Evolutionary conservation across 2,797 vertebrate species (phyloP), one percentile per base, ranked within the genome.

Genomic region (Acipenser transmontanus): DNA sequence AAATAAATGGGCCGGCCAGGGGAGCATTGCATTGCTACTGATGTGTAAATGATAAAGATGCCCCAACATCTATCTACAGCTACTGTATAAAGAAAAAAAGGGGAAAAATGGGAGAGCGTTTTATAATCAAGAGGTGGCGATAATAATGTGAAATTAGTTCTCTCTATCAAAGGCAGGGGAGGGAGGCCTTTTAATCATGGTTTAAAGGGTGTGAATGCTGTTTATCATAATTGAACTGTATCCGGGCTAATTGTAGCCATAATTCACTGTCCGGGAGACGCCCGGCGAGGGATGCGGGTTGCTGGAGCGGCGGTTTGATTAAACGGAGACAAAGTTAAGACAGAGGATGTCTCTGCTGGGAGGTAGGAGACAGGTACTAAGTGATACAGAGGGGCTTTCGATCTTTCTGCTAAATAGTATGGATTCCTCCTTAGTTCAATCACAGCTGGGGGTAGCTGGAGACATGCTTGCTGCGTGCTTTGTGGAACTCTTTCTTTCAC

Each of bases 211-310:
- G 89, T 87, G 80, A 88, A 88, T 84, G 85, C 89, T 91, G 91
- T 93, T 93, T 93, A 95, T 95, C 93, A 94, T 94, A 93, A 95
- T 93, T 95, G 93, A 95, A 94, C 94, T 94, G 92, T 94, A 93
- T 95, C 93, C 86, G 76, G 91, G 92, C 93, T 95, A 97, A 97
- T 96, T 96, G 93, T 94, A 87, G 91, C 93, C 89, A 97, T 96
- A 94, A 93, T 94, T 97, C 94, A 96, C 92, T 95, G 93, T 96
- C 94, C 90, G 80, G 72, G 82, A 87, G 89, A 86, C 84, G 82
- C 76, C 77, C 79, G 81, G 66, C 82, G 81, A 88, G 87, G 83
- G 85, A 88, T 88, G 87, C 76, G 83, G 79, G 75, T 81, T 77
- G 81, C 80, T 78, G 74, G 69, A 72, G 74, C 8, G 79, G 64